phyloP scores from a whole-genome alignment of 2,113 vertebrate species.

The Gallinago undulata region DNA sequence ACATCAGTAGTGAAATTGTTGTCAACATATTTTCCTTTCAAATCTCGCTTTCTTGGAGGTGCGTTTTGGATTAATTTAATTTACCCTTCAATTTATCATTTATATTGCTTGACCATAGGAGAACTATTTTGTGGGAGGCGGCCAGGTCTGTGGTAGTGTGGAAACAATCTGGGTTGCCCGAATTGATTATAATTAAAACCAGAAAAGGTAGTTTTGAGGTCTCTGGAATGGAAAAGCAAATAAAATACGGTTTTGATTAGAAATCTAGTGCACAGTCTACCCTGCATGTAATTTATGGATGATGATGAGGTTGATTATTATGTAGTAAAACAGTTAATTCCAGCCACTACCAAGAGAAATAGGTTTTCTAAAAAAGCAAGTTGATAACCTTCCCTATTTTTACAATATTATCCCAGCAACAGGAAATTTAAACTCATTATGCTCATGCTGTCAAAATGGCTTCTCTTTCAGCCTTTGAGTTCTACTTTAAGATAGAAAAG shows the following conservation, averaged over 20 bases:
- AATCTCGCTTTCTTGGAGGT: neutral
- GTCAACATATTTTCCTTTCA: neutral
- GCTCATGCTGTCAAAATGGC: neutral
- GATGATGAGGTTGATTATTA: neutral
- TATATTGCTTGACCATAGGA: neutral
- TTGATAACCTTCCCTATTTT: neutral
- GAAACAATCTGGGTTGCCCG: neutral
- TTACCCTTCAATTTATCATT: neutral
- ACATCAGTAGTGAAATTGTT: neutral
- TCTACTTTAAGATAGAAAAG: neutral
- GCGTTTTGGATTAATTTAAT: neutral
- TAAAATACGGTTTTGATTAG: neutral
- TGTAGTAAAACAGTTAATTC: neutral
- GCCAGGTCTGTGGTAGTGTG: neutral
- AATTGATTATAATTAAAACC: neutral
- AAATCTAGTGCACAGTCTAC: neutral
- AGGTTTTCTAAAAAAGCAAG: neutral
- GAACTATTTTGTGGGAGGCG: neutral
- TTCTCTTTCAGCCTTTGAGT: neutral
- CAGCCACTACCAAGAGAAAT: neutral
- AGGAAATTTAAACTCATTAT: neutral
- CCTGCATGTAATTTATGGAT: neutral
- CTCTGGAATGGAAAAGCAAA: neutral
- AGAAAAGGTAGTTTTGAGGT: neutral
- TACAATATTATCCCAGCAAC: neutral